These are phyloP conservation scores for Drosophila ironensis DNA, from an alignment of 1,140 invertebrate genomes.

Conservation along the genomic window DNA sequence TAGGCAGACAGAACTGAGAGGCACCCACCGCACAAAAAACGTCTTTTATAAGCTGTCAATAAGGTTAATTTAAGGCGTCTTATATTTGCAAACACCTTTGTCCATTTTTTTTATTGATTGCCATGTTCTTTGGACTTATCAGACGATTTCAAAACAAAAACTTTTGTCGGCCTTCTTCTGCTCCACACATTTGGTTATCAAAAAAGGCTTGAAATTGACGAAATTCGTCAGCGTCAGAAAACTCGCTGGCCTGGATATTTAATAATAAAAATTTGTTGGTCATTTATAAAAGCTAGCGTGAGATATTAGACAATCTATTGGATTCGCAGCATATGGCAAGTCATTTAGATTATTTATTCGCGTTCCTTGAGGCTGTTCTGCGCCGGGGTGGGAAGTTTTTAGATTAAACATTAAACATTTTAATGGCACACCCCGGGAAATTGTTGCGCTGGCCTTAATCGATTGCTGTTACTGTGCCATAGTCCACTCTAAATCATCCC, in stretches of 20 bases:
- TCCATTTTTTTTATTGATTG: conserved; percentile 31
- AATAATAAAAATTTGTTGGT: no score
- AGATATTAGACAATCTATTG: neutral
- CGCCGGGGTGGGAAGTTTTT: no score
- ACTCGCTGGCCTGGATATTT: no score
- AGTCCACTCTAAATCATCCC: conserved; percentile 27
- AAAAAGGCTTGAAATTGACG: neutral
- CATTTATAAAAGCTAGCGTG: no score
- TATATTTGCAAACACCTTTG: conserved; percentile 14
- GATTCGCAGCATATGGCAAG: neutral
- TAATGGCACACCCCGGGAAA: no score
- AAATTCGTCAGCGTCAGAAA: conserved; percentile 14
- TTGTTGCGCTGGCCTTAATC: no score
- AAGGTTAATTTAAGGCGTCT: conserved; percentile 22
- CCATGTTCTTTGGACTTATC: conserved; percentile 50
- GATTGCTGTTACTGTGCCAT: conserved; percentile 14
- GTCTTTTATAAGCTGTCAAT: conserved; percentile 6
- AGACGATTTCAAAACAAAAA: conserved; percentile 7
- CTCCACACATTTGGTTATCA: conserved; percentile 10
- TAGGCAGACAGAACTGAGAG: conserved; percentile 12
- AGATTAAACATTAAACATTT: no score
- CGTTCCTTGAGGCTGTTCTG: no score
- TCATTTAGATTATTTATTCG: neutral
- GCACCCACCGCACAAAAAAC: conserved; percentile 1
- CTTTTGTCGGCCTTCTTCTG: neutral